Conservation (phyloP, 2,888 invertebrate genomes). For the Hypena proboscidalis region DNA sequence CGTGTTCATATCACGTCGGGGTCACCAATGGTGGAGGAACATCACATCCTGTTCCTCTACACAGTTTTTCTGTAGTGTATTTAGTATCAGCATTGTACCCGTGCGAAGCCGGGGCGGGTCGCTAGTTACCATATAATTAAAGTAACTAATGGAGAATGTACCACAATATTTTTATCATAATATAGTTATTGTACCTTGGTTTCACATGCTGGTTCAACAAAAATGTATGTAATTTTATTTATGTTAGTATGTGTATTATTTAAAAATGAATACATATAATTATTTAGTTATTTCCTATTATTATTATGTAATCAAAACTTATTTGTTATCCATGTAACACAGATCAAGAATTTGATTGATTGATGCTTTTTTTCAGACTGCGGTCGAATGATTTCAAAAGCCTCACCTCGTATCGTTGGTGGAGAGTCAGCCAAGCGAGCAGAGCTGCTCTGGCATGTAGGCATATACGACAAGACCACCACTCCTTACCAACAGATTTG, state of each 20-base stretch:
- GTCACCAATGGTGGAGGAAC: too few relatives aligned
- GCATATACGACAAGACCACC: conserved; percentile 72
- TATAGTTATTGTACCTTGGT: too few relatives aligned
- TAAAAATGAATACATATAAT: not conserved
- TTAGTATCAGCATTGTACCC: too few relatives aligned
- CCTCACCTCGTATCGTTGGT: conserved; percentile 64
- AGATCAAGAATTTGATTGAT: not conserved
- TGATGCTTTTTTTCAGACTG: conserved; percentile 22
- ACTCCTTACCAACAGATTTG: conserved; percentile 79
- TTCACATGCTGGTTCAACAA: too few relatives aligned
- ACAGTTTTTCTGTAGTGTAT: too few relatives aligned
- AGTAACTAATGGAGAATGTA: too few relatives aligned
- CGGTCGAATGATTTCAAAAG: conserved; percentile 43
- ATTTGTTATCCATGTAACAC: conserved; percentile 58
- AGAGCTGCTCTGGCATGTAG: conserved; percentile 84
- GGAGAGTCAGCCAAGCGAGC: conserved; percentile 51
- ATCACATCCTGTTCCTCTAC: too few relatives aligned
- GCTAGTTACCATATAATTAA: too few relatives aligned
- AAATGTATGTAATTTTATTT: too few relatives aligned
- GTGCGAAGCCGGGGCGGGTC: too few relatives aligned
- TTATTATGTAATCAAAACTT: conserved; percentile 47
- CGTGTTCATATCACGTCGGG: too few relatives aligned
- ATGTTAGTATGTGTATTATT: conserved; percentile 9
- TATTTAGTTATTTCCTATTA: conserved; percentile 13
- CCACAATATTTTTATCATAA: too few relatives aligned